These are phyloP conservation scores for Nephila pilipes DNA, from an alignment of 1,140 invertebrate species.

Conservation along the genomic window DNA sequence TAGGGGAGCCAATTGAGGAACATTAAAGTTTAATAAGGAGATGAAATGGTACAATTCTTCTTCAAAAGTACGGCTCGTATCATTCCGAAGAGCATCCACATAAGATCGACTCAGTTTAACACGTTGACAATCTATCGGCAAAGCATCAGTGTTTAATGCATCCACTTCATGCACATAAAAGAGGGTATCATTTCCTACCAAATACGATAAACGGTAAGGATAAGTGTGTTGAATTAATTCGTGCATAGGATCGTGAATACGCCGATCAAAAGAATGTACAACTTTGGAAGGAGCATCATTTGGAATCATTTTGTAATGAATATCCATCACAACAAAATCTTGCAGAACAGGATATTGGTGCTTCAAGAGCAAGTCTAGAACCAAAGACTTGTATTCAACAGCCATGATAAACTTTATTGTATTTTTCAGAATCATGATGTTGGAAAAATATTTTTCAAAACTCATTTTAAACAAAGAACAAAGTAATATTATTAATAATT, in stretches of 20 bases:
- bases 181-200: neutral
- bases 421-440: too few species aligned
- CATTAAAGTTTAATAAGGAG: neutral
- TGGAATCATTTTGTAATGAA: constrained; percentile 17
- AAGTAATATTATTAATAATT: too few species aligned
- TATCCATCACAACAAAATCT: too few species aligned
- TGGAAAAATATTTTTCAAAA: too few species aligned
- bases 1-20: neutral
- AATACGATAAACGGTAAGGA: too few species aligned
- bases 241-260: neutral
- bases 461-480: too few species aligned
- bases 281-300: neutral
- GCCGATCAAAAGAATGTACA: neutral
- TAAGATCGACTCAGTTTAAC: neutral
- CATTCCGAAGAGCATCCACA: too few species aligned
- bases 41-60: too few species aligned
- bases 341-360: neutral
- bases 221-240: neutral
- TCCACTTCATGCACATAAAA: too few species aligned
- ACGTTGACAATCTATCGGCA: neutral
- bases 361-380: neutral
- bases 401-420: too few species aligned
- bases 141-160: neutral
- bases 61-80: too few species aligned
- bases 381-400: too few species aligned